Evolutionary conservation across 2,888 invertebrate genomes (phyloP).

Genomic region (Agrotis puta): DNA sequence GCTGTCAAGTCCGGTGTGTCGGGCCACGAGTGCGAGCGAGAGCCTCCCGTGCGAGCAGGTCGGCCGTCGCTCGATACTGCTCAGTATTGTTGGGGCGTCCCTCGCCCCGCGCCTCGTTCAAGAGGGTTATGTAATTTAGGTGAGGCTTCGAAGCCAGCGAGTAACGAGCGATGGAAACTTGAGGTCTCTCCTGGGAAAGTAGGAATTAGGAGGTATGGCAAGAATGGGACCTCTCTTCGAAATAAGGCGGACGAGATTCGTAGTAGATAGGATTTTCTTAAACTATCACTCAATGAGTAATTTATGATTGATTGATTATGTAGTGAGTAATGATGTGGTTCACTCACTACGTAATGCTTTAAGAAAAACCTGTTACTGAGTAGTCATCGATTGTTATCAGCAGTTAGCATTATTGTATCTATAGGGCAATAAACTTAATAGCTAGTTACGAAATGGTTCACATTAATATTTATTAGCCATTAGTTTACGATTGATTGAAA

Average conservation of each 20-base stretch:
- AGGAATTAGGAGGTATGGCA: neutral
- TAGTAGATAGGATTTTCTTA: neutral
- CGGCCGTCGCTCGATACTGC: constrained; percentile 80
- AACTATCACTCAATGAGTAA: neutral
- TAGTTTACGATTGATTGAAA: neutral
- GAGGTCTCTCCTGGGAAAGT: neutral
- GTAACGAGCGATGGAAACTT: constrained; percentile 21
- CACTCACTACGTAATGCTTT: neutral
- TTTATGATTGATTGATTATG: too few relatives aligned
- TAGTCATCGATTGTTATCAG: constrained; percentile 18
- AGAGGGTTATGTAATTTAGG: constrained; percentile 75
- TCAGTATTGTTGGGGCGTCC: constrained; percentile 77
- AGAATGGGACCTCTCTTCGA: neutral
- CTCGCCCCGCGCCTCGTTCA: constrained; percentile 69
- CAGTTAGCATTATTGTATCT: constrained; percentile 14
- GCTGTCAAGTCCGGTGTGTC: constrained; percentile 65
- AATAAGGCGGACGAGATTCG: neutral
- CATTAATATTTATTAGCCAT: neutral
- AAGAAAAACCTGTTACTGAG: neutral
- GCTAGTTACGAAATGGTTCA: constrained; percentile 20
- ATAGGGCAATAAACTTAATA: neutral
- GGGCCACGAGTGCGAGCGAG: constrained; percentile 60
- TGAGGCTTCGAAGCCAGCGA: constrained; percentile 60
- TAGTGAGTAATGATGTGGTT: too few relatives aligned
- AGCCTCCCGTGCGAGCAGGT: constrained; percentile 67